Percentiles rank a stretch among this genome's conserved stretches.
Conservation (phyloP, 2,113 vertebrate species). For the Chascanopsetta lugubris region DNA sequence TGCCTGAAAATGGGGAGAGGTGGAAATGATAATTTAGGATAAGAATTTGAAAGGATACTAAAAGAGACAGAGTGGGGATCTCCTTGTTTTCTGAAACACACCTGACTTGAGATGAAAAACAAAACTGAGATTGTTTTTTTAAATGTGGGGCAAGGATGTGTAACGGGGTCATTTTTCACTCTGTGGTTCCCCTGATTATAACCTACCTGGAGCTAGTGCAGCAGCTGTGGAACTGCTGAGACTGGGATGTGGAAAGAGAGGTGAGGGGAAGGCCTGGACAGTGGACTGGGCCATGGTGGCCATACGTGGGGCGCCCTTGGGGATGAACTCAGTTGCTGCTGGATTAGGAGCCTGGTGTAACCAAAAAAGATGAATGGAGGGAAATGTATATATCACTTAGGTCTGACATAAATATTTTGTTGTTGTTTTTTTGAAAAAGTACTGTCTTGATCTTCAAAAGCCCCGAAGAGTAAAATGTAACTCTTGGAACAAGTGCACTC, state of each 20-base stretch:
- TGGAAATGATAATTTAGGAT: not conserved
- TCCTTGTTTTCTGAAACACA: not conserved
- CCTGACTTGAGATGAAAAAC: constrained; percentile 21
- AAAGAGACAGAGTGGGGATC: too few relatives aligned
- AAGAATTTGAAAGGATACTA: not conserved
- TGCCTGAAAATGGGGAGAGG: constrained; percentile 80
- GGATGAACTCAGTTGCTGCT: constrained; percentile 96
- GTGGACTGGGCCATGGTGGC: constrained; percentile 91
- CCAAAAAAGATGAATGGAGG: not conserved
- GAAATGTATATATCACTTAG: not conserved
- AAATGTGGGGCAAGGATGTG: constrained; percentile 2
- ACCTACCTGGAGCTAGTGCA: constrained; percentile 91
- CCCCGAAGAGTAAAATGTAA: not conserved
- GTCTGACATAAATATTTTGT: too few relatives aligned
- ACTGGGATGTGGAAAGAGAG: constrained; percentile 91
- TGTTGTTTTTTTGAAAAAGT: too few relatives aligned
- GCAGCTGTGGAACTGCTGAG: constrained; percentile 89
- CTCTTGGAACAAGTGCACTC: constrained; percentile 44
- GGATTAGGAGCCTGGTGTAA: constrained; percentile 92
- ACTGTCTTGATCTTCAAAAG: not conserved
- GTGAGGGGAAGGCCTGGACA: constrained; percentile 94
- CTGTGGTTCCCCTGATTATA: not conserved
- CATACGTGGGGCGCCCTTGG: constrained; percentile 95
- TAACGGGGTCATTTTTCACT: constrained; percentile 1
- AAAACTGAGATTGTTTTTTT: constrained; percentile 29